Evolutionary conservation across 2,888 invertebrate genomes (phyloP), one percentile per base, ranked within the genome.

Genomic region (Prosopocoilus inquinatus): DNA sequence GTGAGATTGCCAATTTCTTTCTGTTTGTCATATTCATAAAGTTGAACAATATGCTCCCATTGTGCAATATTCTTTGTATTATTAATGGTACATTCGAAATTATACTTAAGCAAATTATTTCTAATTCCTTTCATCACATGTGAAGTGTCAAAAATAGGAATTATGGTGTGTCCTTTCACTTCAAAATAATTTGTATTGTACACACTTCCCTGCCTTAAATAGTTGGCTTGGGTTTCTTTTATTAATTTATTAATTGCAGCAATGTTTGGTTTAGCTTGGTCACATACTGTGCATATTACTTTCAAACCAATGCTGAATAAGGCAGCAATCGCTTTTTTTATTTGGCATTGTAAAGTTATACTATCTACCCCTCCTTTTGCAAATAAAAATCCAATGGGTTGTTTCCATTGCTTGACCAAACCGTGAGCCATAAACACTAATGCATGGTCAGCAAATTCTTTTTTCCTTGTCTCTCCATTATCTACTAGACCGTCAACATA

Each of bases 81-180:
- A n/a, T 43, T 13, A 16, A 16, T 9, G 12, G 2, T 11, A 16
- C 13, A 41, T 41, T 41, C 16, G 3, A 41, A 41, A 41, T 41
- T 41, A 9, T 41, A 16, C 16, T 41, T 33, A 1, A 47, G 9
- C 13, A 47, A 12, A 9, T 28, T 33, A 11, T 35, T 47, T 47
- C 47, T 9, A 13, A 39, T 33, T 12, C 47, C 28, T 38, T 53
- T 47, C 13, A 53, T 9, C n/a, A 53, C 2, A 47, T 53, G 53
- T 2, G 41, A 41, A 8, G 43, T 11, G 4, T 34, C 41, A 47
- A 33, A 47, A 12, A 47, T 33, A 13, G 47, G 7, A 9, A 28
- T 8, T 34, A 47, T 13, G 15, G 33, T 15, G 8, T 47, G 8
- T 1, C 35, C 47, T 13, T 33, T 11, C 1, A 47, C 34, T 11